Base-by-base conservation (phyloP, 2,113 vertebrate species). In the Cathartes aura region DNA sequence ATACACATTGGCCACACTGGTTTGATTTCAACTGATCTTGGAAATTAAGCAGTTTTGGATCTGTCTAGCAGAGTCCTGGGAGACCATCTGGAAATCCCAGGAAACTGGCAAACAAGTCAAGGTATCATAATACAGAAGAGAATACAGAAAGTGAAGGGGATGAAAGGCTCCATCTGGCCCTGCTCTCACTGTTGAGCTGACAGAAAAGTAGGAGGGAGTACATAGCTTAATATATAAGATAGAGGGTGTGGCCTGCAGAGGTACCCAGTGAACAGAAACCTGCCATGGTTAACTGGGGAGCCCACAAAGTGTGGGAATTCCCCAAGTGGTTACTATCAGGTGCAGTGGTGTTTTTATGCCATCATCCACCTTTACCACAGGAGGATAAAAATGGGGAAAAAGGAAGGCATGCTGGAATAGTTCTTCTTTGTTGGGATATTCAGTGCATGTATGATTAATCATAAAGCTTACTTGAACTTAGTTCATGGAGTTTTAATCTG, bases 241-340 rank as follows among this genome's bases (percentile, higher is more conserved):
- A 64, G 15, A 59, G 4, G 3, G 16, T 34, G 16, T n/a, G 18
- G 8, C 12, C 50, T 56, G 52, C 15, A 2, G 6, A 68, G 26
- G 15, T 48, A 23, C 9, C 4, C 7, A n/a, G 36, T 22, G 47
- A 38, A 15, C 8, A 82, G 32, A 79, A 87, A 50, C 14, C 2
- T 60, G 7, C 5, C 0, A 1, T 32, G 4, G 9, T 43, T 50
- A n/a, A 38, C 12, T 30, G 6, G 6, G 17, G 19, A 58, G 23
- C 15, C 7, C 22, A 14, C 24, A 8, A 47, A 52, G 8, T 4
- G 1, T 27, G 15, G 8, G 20, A 4, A 7, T 62, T 89, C 15
- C 23, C 15, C 42, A 52, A 1, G 13, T 3, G 1, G 6, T 53
- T 63, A 4, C 16, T 56, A 0, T 11, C 1, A 5, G 10, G 12